A percentile compares a stretch with the other conserved stretches of the same genome.
phyloP scores from a whole-genome alignment of 2,888 invertebrate species.

The Willowsia nigromaculata region DNA sequence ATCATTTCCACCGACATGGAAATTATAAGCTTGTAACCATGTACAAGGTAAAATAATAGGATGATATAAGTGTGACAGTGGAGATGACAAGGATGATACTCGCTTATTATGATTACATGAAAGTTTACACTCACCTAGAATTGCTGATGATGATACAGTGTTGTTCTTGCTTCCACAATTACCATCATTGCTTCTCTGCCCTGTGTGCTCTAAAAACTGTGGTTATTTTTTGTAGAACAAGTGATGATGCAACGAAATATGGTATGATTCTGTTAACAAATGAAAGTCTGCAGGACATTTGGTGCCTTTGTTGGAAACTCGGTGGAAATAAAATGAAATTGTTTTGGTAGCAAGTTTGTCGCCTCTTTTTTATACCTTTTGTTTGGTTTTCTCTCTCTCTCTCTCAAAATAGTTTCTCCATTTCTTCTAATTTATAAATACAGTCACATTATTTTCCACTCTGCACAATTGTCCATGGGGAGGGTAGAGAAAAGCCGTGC shows the following conservation, averaged over 20 bases:
- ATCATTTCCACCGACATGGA: background rate
- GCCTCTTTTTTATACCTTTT: background rate
- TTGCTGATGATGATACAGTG: background rate
- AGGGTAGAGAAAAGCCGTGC: background rate
- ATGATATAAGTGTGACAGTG: conserved; percentile 9
- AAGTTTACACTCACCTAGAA: conserved; percentile 29
- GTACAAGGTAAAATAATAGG: background rate
- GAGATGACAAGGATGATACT: conserved; percentile 33
- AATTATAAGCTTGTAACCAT: background rate
- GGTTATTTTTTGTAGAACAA: background rate
- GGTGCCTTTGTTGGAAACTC: too few species aligned
- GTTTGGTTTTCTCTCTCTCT: conserved; percentile 30
- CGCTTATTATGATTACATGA: conserved; percentile 8
- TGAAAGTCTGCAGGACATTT: too few species aligned
- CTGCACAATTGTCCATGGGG: conserved; percentile 1
- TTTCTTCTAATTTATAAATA: conserved; percentile 69
- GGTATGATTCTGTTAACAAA: conserved; percentile 20
- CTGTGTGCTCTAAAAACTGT: background rate
- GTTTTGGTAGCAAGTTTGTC: background rate
- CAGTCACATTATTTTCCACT: conserved; percentile 15
- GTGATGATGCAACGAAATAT: background rate
- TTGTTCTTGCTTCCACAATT: background rate
- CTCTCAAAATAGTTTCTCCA: conserved; percentile 74
- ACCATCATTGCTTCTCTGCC: background rate
- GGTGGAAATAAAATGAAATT: conserved; percentile 8